These are phyloP conservation scores for Tholera decimalis DNA, from an alignment of 2,888 invertebrate genomes.

Conservation along the genomic window DNA sequence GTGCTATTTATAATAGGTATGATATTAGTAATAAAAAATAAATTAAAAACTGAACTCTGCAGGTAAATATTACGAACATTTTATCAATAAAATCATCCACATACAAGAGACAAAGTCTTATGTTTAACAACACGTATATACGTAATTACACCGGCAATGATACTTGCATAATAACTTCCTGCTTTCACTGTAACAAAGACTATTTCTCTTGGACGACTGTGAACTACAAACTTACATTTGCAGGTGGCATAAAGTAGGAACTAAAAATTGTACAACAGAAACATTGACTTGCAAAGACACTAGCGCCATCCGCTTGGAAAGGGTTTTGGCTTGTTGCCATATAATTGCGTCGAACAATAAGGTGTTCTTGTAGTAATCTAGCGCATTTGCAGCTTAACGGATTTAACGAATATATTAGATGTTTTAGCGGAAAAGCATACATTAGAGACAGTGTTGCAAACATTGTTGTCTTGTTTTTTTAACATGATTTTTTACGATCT, in stretches of 20 bases:
- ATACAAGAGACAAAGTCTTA: constrained; percentile 46
- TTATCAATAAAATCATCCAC: constrained; percentile 30
- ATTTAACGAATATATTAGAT: constrained; percentile 14
- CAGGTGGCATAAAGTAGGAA: constrained; percentile 60
- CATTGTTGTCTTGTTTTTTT: neutral
- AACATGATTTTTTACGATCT: neutral
- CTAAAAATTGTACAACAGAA: constrained; percentile 43
- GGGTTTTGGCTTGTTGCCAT: constrained; percentile 30
- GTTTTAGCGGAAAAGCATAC: constrained; percentile 10
- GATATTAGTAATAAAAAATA: neutral
- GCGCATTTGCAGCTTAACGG: constrained; percentile 23
- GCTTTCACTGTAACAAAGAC: constrained; percentile 84
- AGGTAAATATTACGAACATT: constrained; percentile 5
- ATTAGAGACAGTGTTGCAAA: neutral
- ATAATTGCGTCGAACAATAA: constrained; percentile 61
- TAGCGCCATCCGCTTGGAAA: constrained; percentile 51
- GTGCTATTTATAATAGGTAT: neutral
- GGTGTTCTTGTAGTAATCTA: constrained; percentile 44
- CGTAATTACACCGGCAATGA: constrained; percentile 73
- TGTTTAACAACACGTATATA: constrained; percentile 61
- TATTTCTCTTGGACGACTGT: constrained; percentile 64
- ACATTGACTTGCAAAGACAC: constrained; percentile 30
- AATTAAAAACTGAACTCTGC: neutral
- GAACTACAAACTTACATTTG: constrained; percentile 63
- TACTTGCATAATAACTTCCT: constrained; percentile 86